A percentile compares a stretch with the other conserved stretches of the same genome.
Conservation (phyloP, 2,797 vertebrate genomes). For the Hafferia zeledoni region DNA sequence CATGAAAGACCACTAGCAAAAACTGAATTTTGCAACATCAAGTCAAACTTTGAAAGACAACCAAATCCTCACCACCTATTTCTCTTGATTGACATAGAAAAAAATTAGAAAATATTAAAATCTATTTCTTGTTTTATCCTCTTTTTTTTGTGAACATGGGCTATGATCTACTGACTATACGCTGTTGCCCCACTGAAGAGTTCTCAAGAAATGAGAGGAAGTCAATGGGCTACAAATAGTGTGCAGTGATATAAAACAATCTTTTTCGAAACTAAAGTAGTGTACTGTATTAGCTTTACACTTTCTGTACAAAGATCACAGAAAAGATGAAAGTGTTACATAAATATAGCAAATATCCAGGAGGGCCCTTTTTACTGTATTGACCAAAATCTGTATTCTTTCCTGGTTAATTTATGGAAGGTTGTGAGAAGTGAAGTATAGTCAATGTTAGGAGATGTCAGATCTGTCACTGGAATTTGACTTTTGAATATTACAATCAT, state of each 20-base stretch:
- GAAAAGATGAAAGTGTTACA: background rate
- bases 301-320: background rate
- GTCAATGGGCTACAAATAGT: background rate
- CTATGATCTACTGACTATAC: background rate
- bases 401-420: conserved; percentile 3
- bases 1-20: background rate
- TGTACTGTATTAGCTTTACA: background rate
- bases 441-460: background rate
- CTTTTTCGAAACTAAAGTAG: background rate
- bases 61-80: background rate
- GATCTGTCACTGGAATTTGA: conserved; percentile 15
- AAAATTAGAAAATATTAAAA: background rate
- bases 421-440: background rate
- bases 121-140: background rate
- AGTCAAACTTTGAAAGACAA: background rate
- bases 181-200: background rate
- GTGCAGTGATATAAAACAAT: background rate
- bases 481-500: background rate
- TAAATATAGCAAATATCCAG: background rate
- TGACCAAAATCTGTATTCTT: background rate
- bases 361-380: background rate
- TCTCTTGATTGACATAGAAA: background rate
- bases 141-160: background rate
- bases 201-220: background rate
- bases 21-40: background rate